Evolutionary conservation across 2,888 invertebrate genomes (phyloP).

Genomic region (Nomada lathburiana): DNA sequence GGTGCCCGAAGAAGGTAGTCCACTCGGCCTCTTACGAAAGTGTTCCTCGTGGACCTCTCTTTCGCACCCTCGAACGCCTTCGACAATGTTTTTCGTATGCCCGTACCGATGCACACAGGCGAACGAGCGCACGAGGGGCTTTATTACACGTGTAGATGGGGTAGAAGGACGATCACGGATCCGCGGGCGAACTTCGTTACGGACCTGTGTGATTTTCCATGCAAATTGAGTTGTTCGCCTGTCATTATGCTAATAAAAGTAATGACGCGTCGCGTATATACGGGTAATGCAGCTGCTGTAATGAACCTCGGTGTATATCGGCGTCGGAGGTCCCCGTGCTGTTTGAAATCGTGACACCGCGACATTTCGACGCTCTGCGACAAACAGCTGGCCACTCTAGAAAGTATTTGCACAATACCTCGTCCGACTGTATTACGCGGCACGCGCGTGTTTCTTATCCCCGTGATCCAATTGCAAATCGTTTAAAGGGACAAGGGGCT

Average conservation of each 20-base stretch:
- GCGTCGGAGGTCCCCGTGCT: conserved; percentile 62
- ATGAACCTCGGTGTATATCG: conserved; percentile 61
- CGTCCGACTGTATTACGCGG: neutral
- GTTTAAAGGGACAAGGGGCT: conserved; percentile 1
- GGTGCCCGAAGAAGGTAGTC: conserved; percentile 26
- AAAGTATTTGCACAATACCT: neutral
- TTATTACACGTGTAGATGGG: conserved; percentile 42
- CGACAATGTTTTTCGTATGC: conserved; percentile 58
- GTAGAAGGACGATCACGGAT: conserved; percentile 61
- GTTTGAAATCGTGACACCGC: conserved; percentile 57
- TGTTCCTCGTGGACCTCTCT: conserved; percentile 25
- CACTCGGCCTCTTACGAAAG: conserved; percentile 5
- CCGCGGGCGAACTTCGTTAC: conserved; percentile 74
- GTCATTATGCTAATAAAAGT: conserved; percentile 82
- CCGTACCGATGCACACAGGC: neutral
- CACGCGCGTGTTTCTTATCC: conserved; percentile 7
- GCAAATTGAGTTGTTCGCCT: conserved; percentile 81
- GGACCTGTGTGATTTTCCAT: conserved; percentile 77
- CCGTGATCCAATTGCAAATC: conserved; percentile 29
- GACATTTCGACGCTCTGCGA: conserved; percentile 40
- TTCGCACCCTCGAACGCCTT: conserved; percentile 41
- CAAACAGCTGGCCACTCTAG: conserved; percentile 28
- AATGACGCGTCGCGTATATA: conserved; percentile 74
- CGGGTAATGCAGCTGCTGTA: conserved; percentile 75
- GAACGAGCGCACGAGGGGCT: conserved; percentile 3